A percentile compares a stretch with the other conserved stretches of the same genome.
phyloP scores from a whole-genome alignment of 2,113 vertebrate genomes.

The Phycodurus eques region DNA sequence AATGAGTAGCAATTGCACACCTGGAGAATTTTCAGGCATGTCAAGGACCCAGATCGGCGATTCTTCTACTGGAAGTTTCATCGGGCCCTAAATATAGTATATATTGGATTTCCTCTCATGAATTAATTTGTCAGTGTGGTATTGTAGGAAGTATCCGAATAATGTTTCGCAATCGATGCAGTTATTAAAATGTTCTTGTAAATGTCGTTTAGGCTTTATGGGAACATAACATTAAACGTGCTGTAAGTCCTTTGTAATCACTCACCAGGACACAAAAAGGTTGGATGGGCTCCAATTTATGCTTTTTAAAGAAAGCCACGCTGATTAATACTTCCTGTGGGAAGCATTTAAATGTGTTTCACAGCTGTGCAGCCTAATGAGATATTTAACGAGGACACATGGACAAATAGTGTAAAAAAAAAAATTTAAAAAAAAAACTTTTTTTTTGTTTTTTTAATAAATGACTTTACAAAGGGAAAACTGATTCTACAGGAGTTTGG shows the following conservation, averaged over 20 bases:
- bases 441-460: background rate
- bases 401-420: conserved; percentile 10
- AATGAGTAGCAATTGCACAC: no score
- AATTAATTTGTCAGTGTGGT: background rate
- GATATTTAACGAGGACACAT: conserved; percentile 8
- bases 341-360: background rate
- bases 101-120: no score
- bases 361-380: conserved; percentile 4
- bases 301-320: background rate
- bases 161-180: background rate
- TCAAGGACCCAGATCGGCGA: no score
- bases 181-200: background rate
- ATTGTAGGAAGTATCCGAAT: background rate
- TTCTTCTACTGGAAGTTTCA: no score
- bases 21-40: no score
- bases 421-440: background rate
- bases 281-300: background rate
- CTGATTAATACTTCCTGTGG: background rate
- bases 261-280: background rate
- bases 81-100: no score
- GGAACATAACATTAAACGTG: background rate
- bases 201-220: background rate
- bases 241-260: background rate
- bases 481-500: background rate
- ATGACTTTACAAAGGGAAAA: background rate